A percentile compares a stretch with the other conserved stretches of the same genome.
phyloP scores from a whole-genome alignment of 2,113 vertebrate species.

The Platycercus adscitus region DNA sequence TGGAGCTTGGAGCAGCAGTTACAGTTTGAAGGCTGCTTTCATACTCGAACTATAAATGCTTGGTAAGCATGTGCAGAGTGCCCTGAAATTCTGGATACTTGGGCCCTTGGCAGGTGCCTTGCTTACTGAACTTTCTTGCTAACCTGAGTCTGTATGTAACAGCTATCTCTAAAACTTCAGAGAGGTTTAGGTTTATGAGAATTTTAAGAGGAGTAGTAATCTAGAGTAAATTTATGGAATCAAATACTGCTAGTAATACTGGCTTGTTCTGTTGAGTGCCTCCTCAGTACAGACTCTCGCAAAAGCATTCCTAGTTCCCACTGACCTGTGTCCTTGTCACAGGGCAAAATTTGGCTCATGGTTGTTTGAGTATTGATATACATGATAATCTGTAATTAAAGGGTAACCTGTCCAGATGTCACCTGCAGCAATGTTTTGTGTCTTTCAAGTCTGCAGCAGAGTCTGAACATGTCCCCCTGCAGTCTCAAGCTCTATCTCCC shows the following conservation, averaged over 20 bases:
- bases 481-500: background rate
- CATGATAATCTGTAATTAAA: background rate
- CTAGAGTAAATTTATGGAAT: background rate
- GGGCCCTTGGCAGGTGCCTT: background rate
- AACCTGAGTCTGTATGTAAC: background rate
- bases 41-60: background rate
- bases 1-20: background rate
- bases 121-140: background rate
- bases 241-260: background rate
- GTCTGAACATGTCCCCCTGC: background rate
- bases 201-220: background rate
- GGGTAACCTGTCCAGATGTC: background rate
- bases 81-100: accelerated
- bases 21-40: background rate
- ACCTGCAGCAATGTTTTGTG: background rate
- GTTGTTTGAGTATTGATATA: background rate
- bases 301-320: background rate
- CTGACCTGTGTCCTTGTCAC: background rate
- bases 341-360: background rate
- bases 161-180: background rate
- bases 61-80: background rate
- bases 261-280: background rate
- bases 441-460: constrained; percentile 43
- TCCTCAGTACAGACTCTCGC: background rate
- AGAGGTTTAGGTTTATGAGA: background rate